phyloP scores from a whole-genome alignment of 2,797 vertebrate genomes.

The Potorous gilbertii region DNA sequence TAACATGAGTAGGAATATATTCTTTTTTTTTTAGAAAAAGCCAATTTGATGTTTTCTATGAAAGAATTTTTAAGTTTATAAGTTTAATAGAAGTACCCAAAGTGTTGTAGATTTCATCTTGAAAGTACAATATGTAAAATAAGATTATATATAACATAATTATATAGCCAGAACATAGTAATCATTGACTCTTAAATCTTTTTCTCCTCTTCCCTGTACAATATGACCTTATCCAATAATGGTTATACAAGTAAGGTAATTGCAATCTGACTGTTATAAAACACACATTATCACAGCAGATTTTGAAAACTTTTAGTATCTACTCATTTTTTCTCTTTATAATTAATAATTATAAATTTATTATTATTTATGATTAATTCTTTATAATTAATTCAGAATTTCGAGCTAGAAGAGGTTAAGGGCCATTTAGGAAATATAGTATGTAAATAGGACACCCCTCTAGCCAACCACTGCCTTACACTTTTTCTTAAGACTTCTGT shows the following conservation, averaged over 20 bases:
- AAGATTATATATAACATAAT: neutral
- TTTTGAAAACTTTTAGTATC: neutral
- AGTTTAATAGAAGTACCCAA: slow-evolving; percentile 24
- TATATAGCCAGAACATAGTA: slow-evolving; percentile 40
- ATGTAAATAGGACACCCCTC: neutral
- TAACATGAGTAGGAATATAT: neutral
- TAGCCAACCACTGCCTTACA: neutral
- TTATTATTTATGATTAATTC: neutral
- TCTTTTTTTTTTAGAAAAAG: neutral
- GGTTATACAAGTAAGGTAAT: neutral
- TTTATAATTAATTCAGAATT: neutral
- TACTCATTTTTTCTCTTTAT: neutral
- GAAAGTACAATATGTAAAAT: neutral
- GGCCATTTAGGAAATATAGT: neutral
- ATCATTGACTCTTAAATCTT: neutral
- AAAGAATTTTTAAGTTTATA: slow-evolving; percentile 8
- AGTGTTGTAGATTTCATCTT: slow-evolving; percentile 40
- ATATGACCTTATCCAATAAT: slow-evolving; percentile 32
- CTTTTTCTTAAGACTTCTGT: neutral
- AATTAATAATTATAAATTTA: neutral
- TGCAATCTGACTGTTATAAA: neutral
- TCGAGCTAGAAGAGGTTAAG: neutral
- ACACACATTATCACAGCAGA: neutral
- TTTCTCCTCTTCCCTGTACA: slow-evolving; percentile 31
- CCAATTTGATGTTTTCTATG: slow-evolving; percentile 37